Base-by-base conservation (phyloP, 2,797 vertebrate genomes). In the Diceros bicornis region DNA sequence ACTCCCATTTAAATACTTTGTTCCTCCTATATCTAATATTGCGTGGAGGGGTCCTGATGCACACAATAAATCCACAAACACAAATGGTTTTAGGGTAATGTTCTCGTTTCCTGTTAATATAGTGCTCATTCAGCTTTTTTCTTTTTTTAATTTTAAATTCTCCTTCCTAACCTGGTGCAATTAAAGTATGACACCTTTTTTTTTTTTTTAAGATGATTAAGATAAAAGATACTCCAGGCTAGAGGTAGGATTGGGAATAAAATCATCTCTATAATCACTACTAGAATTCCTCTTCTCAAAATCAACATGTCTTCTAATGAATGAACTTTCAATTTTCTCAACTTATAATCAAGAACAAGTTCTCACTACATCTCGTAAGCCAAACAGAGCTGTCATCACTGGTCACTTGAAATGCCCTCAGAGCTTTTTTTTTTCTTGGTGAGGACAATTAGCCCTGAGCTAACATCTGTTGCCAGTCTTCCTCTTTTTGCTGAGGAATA, bases 91-190 rank as follows among this genome's bases (percentile, higher is more conserved):
- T 32, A 78, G 11, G 14, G 3, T 29, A 41, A 32, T 57, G 2
- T n/a, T 74, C 64, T 83, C 23, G 55, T 90, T 93, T 92, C 62
- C 69, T 69, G 12, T 50, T 72, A 61, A 37, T 66, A 68, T 72
- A n/a, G 20, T 83, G 61, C 68, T 94, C 29, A 84, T 37, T 94
- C 52, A 6, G 29, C 6, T n/a, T 59, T 82, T 32, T 47, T 57
- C 25, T 41, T 69, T 69, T 8, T 34, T 5, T 5, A 75, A 37
- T 34, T 52, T 96, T 61, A 94, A 86, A 55, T n/a, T 92, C n/a
- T 89, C 59, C 50, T 23, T 5, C 50, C 27, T 79, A 79, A 89
- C 59, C 1, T 23, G 68, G 69, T 34, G 0, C 27, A 68, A 41
- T 85, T 11, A 1, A 83, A 41, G 59, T 29, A 44, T 14, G 47